Base-by-base conservation (phyloP, 2,797 vertebrate genomes). In the Odontamblyopus lacepedii region DNA sequence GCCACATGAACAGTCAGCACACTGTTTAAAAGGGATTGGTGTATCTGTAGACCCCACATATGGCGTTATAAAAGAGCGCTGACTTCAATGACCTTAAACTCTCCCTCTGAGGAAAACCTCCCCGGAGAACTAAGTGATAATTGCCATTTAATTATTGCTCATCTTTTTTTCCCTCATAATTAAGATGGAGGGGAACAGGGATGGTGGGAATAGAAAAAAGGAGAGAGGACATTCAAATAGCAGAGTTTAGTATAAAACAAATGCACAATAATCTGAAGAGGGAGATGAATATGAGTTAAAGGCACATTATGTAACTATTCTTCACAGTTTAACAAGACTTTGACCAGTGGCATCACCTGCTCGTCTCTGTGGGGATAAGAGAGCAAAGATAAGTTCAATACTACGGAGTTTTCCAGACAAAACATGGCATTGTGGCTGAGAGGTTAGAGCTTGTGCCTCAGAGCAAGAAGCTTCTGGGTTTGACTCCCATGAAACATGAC, bases 71-170 rank as follows among this genome's bases (percentile, higher is more conserved):
- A 23, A 63, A 53, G 55, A 61, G 44, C 56, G 79, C 77, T 83
- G 75, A 85, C 80, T 86, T 59, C 70, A 63, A 71, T 88, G 87
- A 91, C 91, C 91, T 92, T 71, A 77, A 80, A 83, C 86, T 83
- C 80, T 80, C 87, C 85, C 89, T 88, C 56, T 19, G 18, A 75
- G 87, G 73, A 64, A 76, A 69, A 70, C 67, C 72, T 90, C 88
- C 88, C 85, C 66, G 70, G 87, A 72, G 87, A 75, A 35, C 71
- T 29, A 71, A 79, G 87, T 81, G 71, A 79, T 89, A 88, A 91
- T 88, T 89, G 88, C 86, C 82, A 81, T 83, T 91, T 90, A 91
- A 92, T 91, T 91, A 92, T 88, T 83, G 79, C 75, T 78, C 87
- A 88, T 87, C 83, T 84, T 75, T 81, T 23, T 82, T 90, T 91